phyloP scores from a whole-genome alignment of 1,140 invertebrate species.

The Saxidomus purpurata region DNA sequence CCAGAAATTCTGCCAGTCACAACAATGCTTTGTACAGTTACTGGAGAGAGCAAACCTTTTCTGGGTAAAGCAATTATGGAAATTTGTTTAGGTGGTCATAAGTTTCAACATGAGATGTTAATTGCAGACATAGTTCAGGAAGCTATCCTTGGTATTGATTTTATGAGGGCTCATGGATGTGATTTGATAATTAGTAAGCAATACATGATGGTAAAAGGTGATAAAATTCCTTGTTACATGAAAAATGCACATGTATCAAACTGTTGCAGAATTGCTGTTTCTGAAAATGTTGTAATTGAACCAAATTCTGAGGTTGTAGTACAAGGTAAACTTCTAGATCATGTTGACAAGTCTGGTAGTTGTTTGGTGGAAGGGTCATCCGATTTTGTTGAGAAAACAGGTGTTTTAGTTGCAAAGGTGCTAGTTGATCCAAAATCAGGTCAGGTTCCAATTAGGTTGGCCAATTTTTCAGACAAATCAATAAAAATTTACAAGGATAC shows the following conservation, averaged over 20 bases:
- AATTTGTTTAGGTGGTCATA: neutral
- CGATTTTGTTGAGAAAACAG: constrained; percentile 26
- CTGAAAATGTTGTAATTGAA: neutral
- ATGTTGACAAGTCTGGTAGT: neutral
- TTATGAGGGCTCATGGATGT: constrained; percentile 7
- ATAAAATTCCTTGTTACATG: constrained; percentile 20
- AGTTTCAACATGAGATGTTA: neutral
- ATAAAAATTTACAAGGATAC: neutral
- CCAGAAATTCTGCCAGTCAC: neutral
- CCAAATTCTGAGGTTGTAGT: neutral
- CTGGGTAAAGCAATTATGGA: neutral
- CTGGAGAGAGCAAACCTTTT: constrained; percentile 4
- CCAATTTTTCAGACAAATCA: neutral
- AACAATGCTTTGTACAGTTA: neutral
- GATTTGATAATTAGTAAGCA: constrained; percentile 23
- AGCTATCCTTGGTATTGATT: constrained; percentile 25
- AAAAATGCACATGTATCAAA: neutral
- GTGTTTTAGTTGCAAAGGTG: constrained; percentile 29
- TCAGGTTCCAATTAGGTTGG: neutral
- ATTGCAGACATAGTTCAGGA: constrained; percentile 29
- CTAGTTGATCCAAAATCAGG: neutral
- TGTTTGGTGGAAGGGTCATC: neutral
- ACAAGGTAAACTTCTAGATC: neutral
- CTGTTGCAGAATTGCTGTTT: constrained; percentile 13
- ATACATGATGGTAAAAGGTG: neutral